Conservation (phyloP, 1,140 invertebrate species). For the Calycopis cecrops region DNA sequence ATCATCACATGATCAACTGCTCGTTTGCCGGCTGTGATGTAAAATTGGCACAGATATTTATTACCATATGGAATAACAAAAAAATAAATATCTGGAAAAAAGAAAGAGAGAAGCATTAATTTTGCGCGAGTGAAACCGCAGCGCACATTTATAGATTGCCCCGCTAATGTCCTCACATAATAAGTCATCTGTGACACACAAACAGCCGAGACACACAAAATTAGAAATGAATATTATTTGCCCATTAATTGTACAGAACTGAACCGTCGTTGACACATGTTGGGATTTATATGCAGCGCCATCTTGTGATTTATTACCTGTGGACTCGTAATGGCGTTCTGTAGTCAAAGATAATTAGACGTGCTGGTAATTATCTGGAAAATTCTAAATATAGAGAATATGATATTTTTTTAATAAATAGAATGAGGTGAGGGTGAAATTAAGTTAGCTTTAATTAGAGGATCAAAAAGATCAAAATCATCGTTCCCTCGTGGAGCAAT, state of each 20-base stretch:
- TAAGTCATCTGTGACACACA: constrained; percentile 2
- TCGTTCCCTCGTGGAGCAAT: no score
- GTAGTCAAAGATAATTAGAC: constrained; percentile 17
- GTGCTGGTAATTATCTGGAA: constrained; percentile 18
- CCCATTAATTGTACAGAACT: constrained; percentile 36
- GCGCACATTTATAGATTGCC: neutral
- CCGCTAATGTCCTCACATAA: constrained; percentile 3
- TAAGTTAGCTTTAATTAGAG: no score
- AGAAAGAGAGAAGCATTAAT: no score
- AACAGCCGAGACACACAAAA: constrained; percentile 16
- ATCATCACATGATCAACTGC: no score
- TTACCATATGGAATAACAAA: no score
- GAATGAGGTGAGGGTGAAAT: no score
- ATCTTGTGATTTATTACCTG: constrained; percentile 30
- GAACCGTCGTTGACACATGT: constrained; percentile 28
- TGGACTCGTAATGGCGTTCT: constrained; percentile 21
- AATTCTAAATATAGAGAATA: neutral
- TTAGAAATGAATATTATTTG: constrained; percentile 30
- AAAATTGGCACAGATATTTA: no score
- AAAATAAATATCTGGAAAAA: no score
- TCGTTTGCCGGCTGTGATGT: no score
- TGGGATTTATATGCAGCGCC: constrained; percentile 28
- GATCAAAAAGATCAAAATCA: no score
- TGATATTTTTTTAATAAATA: no score
- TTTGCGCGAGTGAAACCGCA: no score